A percentile compares a stretch with the other conserved stretches of the same genome.
Evolutionary conservation across 2,797 vertebrate species (phyloP).

Genomic region (Gymnothorax javanicus): DNA sequence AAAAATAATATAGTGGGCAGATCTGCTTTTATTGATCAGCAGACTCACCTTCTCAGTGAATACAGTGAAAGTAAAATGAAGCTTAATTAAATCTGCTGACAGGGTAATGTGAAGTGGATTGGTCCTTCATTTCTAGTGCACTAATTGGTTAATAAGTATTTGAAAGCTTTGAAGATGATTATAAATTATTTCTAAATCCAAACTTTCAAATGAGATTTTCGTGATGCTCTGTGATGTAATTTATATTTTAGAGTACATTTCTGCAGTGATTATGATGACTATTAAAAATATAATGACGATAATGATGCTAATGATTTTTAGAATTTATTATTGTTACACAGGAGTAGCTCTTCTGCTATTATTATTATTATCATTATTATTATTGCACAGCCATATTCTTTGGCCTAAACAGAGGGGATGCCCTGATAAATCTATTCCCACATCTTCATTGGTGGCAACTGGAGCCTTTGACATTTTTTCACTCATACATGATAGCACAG

Average conservation of each 20-base stretch:
- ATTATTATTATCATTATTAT: not conserved
- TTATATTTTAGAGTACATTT: too few species aligned
- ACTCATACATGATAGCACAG: constrained; percentile 84
- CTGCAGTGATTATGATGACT: not conserved
- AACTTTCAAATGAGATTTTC: too few species aligned
- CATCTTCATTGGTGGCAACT: constrained; percentile 82
- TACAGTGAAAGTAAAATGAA: not conserved
- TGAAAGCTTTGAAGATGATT: not conserved
- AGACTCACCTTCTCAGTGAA: not conserved
- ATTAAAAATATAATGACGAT: not conserved
- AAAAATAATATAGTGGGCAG: not conserved
- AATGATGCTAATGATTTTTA: not conserved
- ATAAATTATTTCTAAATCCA: not conserved
- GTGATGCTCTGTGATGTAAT: too few species aligned
- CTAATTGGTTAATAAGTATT: too few species aligned
- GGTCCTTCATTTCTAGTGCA: not conserved
- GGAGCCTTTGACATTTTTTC: constrained; percentile 88
- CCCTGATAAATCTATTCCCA: constrained; percentile 87
- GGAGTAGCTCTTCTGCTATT: not conserved
- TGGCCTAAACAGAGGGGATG: constrained; percentile 84
- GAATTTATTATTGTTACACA: not conserved
- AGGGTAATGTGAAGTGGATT: not conserved
- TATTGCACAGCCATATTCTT: constrained; percentile 54
- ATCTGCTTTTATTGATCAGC: not conserved
- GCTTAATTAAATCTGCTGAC: not conserved